These are phyloP conservation scores for Lindbergichthys nudifrons DNA, from an alignment of 2,797 vertebrate species.

Conservation along the genomic window DNA sequence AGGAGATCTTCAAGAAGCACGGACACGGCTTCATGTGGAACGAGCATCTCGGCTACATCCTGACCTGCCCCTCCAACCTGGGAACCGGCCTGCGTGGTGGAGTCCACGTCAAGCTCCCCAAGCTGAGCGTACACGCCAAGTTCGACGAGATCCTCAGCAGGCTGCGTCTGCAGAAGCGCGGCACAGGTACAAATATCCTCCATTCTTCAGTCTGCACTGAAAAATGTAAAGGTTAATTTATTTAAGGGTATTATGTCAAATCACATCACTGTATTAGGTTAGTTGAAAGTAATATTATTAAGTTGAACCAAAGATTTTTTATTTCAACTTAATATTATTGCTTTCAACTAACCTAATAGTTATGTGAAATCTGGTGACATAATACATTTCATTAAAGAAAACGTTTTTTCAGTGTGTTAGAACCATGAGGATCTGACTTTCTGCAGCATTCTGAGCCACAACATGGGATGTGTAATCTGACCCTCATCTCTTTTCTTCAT, in stretches of 20 bases:
- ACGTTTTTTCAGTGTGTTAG: background rate
- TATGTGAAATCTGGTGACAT: too few relatives aligned
- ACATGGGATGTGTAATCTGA: constrained; percentile 16
- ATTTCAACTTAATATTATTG: too few relatives aligned
- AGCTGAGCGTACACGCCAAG: constrained; percentile 93
- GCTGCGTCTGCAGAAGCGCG: constrained; percentile 96
- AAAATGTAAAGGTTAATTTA: too few relatives aligned
- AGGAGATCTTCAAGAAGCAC: constrained; percentile 94
- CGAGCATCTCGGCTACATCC: constrained; percentile 94
- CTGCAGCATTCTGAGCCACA: constrained; percentile 84
- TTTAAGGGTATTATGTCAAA: too few relatives aligned
- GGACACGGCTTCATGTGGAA: constrained; percentile 96
- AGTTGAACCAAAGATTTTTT: too few relatives aligned
- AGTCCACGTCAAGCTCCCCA: constrained; percentile 95
- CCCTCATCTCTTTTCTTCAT: background rate
- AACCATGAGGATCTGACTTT: constrained; percentile 52
- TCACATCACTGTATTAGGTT: too few relatives aligned
- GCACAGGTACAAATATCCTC: constrained; percentile 87
- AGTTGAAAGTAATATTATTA: too few relatives aligned
- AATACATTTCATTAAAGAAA: too few relatives aligned
- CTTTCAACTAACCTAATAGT: too few relatives aligned
- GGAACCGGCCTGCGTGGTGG: constrained; percentile 95
- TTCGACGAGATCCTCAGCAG: constrained; percentile 94
- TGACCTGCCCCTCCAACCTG: constrained; percentile 98
- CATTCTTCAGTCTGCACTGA: background rate